Conservation (phyloP, 2,797 vertebrate species). For the Chaunax sp. region DNA sequence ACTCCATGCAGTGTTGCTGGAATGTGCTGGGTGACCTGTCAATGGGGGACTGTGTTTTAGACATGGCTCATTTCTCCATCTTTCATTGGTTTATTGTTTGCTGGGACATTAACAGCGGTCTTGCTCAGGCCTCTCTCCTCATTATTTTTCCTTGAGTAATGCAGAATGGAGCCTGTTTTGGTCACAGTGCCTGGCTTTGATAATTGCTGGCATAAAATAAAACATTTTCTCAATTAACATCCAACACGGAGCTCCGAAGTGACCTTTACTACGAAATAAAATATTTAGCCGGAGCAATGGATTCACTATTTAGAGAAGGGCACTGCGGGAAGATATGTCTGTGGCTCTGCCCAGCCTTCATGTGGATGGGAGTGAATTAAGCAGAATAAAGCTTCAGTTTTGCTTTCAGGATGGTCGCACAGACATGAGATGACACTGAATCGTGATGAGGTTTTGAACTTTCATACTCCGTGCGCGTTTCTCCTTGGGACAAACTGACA, state of each 20-base stretch:
- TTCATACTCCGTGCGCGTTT: background rate
- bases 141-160: constrained; percentile 42
- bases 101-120: constrained; percentile 52
- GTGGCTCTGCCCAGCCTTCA: constrained; percentile 26
- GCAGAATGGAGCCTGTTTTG: constrained; percentile 32
- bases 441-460: background rate
- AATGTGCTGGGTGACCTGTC: constrained; percentile 29
- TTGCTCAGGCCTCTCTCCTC: constrained; percentile 21
- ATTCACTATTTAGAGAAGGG: constrained; percentile 64
- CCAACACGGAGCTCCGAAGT: background rate
- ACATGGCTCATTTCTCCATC: constrained; percentile 55
- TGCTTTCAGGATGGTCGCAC: no score
- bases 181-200: constrained; percentile 56
- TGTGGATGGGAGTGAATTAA: constrained; percentile 25
- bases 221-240: constrained; percentile 40
- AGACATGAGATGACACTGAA: no score
- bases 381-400: background rate
- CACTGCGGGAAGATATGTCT: constrained; percentile 21
- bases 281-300: constrained; percentile 53
- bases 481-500: background rate
- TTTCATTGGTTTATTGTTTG: constrained; percentile 49
- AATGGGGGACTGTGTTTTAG: constrained; percentile 34
- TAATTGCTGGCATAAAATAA: constrained; percentile 65
- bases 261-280: constrained; percentile 69
- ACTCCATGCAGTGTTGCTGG: constrained; percentile 10